Evolutionary conservation across 2,888 invertebrate species (phyloP).

Genomic region (Leptinotarsa tumamoca): DNA sequence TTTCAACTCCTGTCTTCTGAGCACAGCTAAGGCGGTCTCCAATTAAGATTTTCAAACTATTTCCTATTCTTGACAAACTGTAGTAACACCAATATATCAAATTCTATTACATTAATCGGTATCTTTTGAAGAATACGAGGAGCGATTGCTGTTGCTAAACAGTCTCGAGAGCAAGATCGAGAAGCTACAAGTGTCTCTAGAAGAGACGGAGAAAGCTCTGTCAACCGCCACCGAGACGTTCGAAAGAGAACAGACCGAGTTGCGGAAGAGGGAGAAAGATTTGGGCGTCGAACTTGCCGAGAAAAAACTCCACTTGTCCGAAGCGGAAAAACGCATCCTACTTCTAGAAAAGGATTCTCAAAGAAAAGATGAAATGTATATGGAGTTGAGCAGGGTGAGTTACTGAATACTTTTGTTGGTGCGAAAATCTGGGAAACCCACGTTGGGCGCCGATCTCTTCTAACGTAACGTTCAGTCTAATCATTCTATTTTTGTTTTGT

Average conservation of each 20-base stretch:
- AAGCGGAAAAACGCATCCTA: conserved; percentile 70
- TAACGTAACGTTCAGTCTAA: neutral
- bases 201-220: conserved; percentile 70
- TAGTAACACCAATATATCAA: too few relatives aligned
- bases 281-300: conserved; percentile 71
- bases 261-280: conserved; percentile 58
- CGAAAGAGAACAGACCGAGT: conserved; percentile 70
- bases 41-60: too few relatives aligned
- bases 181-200: conserved; percentile 70
- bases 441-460: conserved; percentile 2
- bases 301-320: conserved; percentile 69
- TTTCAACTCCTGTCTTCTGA: too few relatives aligned
- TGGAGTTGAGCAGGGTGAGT: conserved; percentile 67
- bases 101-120: neutral
- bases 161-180: conserved; percentile 69
- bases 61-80: too few relatives aligned
- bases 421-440: neutral
- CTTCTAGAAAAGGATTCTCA: conserved; percentile 71
- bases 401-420: neutral
- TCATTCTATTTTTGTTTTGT: neutral
- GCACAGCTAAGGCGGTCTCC: too few relatives aligned
- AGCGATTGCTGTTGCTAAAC: conserved; percentile 69
- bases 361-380: conserved; percentile 71
- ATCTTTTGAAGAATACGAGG: conserved; percentile 68
- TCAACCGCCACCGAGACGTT: conserved; percentile 66